Conservation (phyloP, 1,140 invertebrate genomes). For the Drosophila biarmipes region DNA sequence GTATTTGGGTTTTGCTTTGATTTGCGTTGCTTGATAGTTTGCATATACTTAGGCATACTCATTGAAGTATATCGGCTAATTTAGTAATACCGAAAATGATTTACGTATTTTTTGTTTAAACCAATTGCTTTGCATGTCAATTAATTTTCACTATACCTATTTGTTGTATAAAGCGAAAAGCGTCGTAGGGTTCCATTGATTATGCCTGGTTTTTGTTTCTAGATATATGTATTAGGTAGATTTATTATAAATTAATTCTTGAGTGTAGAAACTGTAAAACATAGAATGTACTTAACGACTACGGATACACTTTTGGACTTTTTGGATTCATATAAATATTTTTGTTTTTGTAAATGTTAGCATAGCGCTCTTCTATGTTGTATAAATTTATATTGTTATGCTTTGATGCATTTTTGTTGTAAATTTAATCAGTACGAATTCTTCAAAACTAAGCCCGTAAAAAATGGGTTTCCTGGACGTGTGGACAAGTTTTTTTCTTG, state of each 20-base stretch:
- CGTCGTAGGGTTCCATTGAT: slow-evolving; percentile 62
- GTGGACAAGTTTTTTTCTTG: background rate
- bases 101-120: slow-evolving; percentile 61
- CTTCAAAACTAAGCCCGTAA: slow-evolving; percentile 30
- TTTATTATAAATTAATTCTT: slow-evolving; percentile 63
- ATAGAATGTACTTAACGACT: slow-evolving; percentile 57
- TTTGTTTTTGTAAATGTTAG: slow-evolving; percentile 52
- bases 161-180: slow-evolving; percentile 67
- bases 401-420: slow-evolving; percentile 46
- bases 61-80: slow-evolving; percentile 28
- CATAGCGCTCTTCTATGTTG: slow-evolving; percentile 38
- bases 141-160: slow-evolving; percentile 44
- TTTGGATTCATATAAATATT: slow-evolving; percentile 35
- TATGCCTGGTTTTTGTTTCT: slow-evolving; percentile 53
- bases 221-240: slow-evolving; percentile 35
- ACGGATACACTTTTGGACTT: slow-evolving; percentile 44
- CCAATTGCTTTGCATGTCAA: slow-evolving; percentile 67
- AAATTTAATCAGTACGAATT: slow-evolving; percentile 76
- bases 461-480: slow-evolving; percentile 5
- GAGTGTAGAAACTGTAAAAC: slow-evolving; percentile 63
- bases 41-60: slow-evolving; percentile 13
- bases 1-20: slow-evolving; percentile 47
- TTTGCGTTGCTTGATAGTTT: slow-evolving; percentile 32
- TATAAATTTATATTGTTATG: slow-evolving; percentile 53
- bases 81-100: slow-evolving; percentile 29